phyloP scores from a whole-genome alignment of 2,888 invertebrate species.

The Monopis laevigella region DNA sequence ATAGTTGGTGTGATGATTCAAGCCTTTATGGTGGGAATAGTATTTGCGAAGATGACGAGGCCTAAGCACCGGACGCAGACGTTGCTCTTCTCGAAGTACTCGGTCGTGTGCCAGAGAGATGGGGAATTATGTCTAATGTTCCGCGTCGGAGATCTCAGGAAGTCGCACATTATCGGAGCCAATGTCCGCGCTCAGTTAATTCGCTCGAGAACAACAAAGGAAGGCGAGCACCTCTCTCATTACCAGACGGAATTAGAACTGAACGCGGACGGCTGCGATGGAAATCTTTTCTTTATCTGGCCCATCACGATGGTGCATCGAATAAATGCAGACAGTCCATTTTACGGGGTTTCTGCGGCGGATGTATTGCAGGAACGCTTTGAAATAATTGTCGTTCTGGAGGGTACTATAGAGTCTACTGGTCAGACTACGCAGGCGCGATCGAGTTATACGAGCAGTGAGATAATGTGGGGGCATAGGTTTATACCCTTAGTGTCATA shows the following conservation, averaged over 20 bases:
- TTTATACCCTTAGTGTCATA: conserved; percentile 80
- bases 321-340: conserved; percentile 84
- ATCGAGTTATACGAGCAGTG: conserved; percentile 80
- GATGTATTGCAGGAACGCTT: conserved; percentile 84
- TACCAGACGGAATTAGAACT: conserved; percentile 80
- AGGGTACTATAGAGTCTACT: conserved; percentile 85
- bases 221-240: conserved; percentile 84
- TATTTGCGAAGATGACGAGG: conserved; percentile 91
- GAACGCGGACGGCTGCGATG: conserved; percentile 80
- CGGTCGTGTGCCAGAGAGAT: conserved; percentile 86
- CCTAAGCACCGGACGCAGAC: conserved; percentile 93
- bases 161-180: conserved; percentile 91
- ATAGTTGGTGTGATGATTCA: conserved; percentile 87
- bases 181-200: conserved; percentile 86
- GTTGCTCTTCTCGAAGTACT: conserved; percentile 84
- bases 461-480: conserved; percentile 84
- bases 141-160: conserved; percentile 88
- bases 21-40: conserved; percentile 81
- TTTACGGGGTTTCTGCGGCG: conserved; percentile 84
- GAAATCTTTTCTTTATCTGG: conserved; percentile 92
- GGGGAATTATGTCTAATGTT: conserved; percentile 86
- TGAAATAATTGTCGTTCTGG: conserved; percentile 83
- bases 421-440: conserved; percentile 79
- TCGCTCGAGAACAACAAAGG: conserved; percentile 81
- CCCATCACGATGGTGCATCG: conserved; percentile 90